These are phyloP conservation scores for Habrosyne pyritoides DNA, from an alignment of 2,888 invertebrate genomes.

Conservation along the genomic window DNA sequence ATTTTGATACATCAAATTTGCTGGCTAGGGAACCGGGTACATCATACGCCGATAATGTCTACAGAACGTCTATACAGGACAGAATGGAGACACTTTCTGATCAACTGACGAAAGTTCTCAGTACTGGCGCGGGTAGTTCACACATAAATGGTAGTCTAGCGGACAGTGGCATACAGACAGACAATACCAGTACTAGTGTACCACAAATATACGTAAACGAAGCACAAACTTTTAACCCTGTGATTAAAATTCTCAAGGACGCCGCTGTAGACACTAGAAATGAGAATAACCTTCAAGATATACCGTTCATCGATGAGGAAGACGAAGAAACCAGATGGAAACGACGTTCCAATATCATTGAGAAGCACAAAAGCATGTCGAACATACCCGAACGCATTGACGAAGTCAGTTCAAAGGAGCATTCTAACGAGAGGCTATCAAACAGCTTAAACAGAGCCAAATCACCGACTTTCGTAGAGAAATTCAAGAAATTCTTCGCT, in stretches of 20 bases:
- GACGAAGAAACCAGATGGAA: slow-evolving; percentile 56
- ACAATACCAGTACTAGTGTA: slow-evolving; percentile 75
- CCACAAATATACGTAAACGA: slow-evolving; percentile 72
- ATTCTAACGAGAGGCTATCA: slow-evolving; percentile 61
- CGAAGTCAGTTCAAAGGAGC: slow-evolving; percentile 60
- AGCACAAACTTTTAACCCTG: slow-evolving; percentile 35
- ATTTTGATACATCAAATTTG: slow-evolving; percentile 70
- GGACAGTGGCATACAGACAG: slow-evolving; percentile 78
- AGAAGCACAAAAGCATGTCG: slow-evolving; percentile 75
- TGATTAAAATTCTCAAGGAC: slow-evolving; percentile 64
- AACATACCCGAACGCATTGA: slow-evolving; percentile 74
- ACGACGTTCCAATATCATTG: slow-evolving; percentile 55
- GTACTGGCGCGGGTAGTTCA: slow-evolving; percentile 73
- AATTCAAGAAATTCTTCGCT: slow-evolving; percentile 74
- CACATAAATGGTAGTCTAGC: slow-evolving; percentile 78
- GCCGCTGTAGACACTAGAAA: slow-evolving; percentile 76
- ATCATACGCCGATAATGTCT: slow-evolving; percentile 66
- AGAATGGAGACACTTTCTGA: slow-evolving; percentile 72
- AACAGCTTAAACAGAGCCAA: slow-evolving; percentile 71
- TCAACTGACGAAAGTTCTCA: slow-evolving; percentile 73
- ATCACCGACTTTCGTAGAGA: slow-evolving; percentile 76
- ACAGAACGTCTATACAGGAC: slow-evolving; percentile 60
- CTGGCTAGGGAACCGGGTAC: slow-evolving; percentile 58
- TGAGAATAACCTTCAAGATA: slow-evolving; percentile 75
- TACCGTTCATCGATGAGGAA: slow-evolving; percentile 77